Percentiles rank a stretch among this genome's conserved stretches.
Evolutionary conservation across 1,140 invertebrate genomes (phyloP).

Genomic region (Panulirus ornatus): DNA sequence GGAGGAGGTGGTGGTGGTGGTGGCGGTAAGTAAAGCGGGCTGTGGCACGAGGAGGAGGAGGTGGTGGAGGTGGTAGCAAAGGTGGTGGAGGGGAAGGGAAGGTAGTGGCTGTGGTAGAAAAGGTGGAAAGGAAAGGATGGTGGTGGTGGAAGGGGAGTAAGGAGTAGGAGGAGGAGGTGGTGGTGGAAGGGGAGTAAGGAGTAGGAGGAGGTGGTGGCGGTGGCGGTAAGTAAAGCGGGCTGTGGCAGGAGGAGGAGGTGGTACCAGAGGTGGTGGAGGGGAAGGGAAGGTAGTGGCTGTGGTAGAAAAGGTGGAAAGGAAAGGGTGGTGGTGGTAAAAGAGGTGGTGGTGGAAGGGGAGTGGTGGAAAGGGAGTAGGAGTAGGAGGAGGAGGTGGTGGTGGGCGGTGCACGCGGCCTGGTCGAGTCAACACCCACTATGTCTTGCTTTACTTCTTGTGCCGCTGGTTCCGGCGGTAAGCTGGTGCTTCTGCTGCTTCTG

Average conservation of each 20-base stretch:
- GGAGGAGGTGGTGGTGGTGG: neutral
- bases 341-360: neutral
- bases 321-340: neutral
- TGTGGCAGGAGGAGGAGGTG: neutral
- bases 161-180: neutral
- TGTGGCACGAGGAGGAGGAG: neutral
- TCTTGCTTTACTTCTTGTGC: no score
- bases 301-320: neutral
- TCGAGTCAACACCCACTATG: no score
- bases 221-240: neutral
- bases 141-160: slow-evolving; percentile 2
- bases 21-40: neutral
- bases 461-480: no score
- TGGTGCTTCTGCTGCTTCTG: no score
- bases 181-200: neutral
- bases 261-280: neutral
- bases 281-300: neutral
- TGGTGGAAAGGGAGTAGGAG: neutral
- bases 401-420: neutral
- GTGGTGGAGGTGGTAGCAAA: neutral
- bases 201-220: neutral
- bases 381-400: neutral
- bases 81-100: neutral
- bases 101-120: neutral
- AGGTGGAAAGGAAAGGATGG: neutral